phyloP scores from a whole-genome alignment of 30 jellyfish, hydroid and myxozoan genomes.

The Aurelia aurita complex sp. Pacific region DNA sequence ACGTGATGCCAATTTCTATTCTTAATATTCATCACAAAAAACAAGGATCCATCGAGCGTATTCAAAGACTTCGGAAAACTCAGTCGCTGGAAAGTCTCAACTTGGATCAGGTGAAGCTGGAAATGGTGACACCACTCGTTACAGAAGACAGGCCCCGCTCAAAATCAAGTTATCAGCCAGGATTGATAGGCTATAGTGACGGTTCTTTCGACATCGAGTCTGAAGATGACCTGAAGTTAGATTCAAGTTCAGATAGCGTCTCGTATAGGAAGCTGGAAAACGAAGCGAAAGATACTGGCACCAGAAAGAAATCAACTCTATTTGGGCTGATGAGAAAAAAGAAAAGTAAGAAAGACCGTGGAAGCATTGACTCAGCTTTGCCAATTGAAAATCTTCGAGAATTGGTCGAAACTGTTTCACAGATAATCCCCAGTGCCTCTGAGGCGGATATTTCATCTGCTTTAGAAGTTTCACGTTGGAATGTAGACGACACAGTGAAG shows the following conservation, averaged over 20 bases:
- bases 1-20: not conserved
- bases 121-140: not conserved
- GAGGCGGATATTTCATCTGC: conserved; percentile 29
- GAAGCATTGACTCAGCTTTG: not conserved
- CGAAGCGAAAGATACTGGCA: conserved; percentile 6
- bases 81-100: conserved; percentile 49
- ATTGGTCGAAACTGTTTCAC: not conserved
- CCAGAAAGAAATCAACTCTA: conserved; percentile 5
- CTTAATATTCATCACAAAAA: not conserved
- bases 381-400: not conserved
- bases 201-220: conserved; percentile 11
- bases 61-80: conserved; percentile 41
- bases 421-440: conserved; percentile 19
- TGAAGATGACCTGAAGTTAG: conserved; percentile 12
- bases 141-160: conserved; percentile 10
- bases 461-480: conserved; percentile 41
- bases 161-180: not conserved
- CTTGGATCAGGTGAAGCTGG: conserved; percentile 11
- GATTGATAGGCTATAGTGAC: not conserved
- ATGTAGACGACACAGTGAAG: conserved; percentile 40
- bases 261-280: conserved; percentile 45
- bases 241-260: conserved; percentile 23
- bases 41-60: conserved; percentile 29
- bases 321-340: conserved; percentile 33
- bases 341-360: conserved; percentile 18